Percentiles rank a stretch among this genome's conserved stretches.
These are phyloP conservation scores for Labeo calbasu DNA, from an alignment of 2,797 vertebrate species.

Conservation along the genomic window DNA sequence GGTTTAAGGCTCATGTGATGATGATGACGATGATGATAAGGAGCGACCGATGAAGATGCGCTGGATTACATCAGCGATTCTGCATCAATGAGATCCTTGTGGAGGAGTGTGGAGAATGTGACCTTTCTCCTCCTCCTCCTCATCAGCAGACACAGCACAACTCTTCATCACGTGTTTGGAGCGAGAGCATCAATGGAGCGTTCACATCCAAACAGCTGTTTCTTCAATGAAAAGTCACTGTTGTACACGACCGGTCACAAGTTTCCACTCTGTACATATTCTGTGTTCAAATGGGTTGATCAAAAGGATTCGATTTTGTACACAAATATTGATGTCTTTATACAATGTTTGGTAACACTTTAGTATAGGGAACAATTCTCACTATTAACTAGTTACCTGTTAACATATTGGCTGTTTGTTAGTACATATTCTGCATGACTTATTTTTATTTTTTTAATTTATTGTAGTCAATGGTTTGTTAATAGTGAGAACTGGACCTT, in stretches of 20 bases:
- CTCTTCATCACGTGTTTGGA: constrained; percentile 8
- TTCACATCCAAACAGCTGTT: constrained; percentile 10
- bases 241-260: background rate
- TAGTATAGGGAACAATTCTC: too few relatives aligned
- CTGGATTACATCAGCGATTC: background rate
- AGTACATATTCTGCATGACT: too few relatives aligned
- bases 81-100: constrained; percentile 48
- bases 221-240: constrained; percentile 20
- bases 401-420: too few relatives aligned
- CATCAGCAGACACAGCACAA: background rate
- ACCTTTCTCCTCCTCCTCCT: constrained; percentile 36
- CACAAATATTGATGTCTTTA: background rate
- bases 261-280: background rate
- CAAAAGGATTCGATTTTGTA: background rate
- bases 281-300: background rate
- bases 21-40: background rate
- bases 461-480: too few relatives aligned
- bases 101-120: constrained; percentile 41
- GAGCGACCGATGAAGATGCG: background rate
- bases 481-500: too few relatives aligned
- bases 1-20: background rate
- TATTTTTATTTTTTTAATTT: too few relatives aligned
- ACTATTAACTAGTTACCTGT: too few relatives aligned
- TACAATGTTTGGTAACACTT: too few relatives aligned
- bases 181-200: background rate